Conservation (phyloP, 2,888 invertebrate species). For the Agriotes lineatus region DNA sequence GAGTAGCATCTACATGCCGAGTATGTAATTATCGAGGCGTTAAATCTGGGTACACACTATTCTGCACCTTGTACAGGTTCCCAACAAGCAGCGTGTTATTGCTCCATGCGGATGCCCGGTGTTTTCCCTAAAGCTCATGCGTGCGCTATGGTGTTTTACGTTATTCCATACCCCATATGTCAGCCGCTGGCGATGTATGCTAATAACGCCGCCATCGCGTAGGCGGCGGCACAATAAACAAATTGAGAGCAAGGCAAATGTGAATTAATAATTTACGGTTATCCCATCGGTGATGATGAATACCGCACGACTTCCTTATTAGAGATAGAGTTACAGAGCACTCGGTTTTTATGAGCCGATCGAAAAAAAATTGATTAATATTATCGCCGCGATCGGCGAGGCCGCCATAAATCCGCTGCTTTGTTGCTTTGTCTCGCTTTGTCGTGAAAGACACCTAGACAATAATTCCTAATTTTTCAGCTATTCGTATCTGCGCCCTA, state of each 20-base stretch:
- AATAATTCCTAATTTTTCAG: slow-evolving; percentile 15
- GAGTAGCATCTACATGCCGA: too few species aligned
- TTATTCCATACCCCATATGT: slow-evolving; percentile 7
- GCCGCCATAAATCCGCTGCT: neutral
- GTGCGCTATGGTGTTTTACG: slow-evolving; percentile 4
- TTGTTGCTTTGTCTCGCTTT: slow-evolving; percentile 10
- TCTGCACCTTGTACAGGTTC: too few species aligned
- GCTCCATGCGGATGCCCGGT: neutral
- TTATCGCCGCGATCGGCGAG: slow-evolving; percentile 6
- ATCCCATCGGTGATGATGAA: slow-evolving; percentile 2
- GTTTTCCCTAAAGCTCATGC: neutral
- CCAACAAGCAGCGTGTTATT: too few species aligned
- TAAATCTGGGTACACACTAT: too few species aligned
- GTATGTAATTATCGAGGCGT: too few species aligned
- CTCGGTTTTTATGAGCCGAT: neutral
- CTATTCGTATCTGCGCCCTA: neutral
- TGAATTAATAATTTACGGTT: slow-evolving; percentile 15
- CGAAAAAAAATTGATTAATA: slow-evolving; percentile 2
- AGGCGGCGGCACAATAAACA: slow-evolving; percentile 9
- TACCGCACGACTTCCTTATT: slow-evolving; percentile 19
- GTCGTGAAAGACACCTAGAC: slow-evolving; percentile 12
- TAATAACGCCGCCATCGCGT: slow-evolving; percentile 9
- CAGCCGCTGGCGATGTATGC: slow-evolving; percentile 13
- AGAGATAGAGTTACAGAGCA: neutral
- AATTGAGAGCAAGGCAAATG: slow-evolving; percentile 9